phyloP scores from a whole-genome alignment of 2,888 invertebrate genomes.

The Eledona agricola region DNA sequence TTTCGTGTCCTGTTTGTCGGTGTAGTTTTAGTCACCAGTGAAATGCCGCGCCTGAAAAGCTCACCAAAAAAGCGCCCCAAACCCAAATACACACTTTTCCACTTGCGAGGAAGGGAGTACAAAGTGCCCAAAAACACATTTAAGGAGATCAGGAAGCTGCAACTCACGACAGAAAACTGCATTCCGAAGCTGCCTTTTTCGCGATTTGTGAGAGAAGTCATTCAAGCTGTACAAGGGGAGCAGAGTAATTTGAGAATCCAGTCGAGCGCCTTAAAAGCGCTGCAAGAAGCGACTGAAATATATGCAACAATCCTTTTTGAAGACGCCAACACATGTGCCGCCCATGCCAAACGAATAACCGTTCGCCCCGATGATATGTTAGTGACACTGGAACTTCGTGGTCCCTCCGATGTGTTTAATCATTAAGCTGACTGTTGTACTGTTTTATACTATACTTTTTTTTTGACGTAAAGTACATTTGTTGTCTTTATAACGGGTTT shows the following conservation, averaged over 20 bases:
- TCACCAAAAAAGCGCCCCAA: no score
- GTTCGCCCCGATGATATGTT: conserved; percentile 63
- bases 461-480: no score
- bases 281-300: conserved; percentile 65
- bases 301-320: conserved; percentile 64
- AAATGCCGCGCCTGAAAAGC: no score
- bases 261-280: conserved; percentile 59
- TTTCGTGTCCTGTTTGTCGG: no score
- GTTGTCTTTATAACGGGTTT: no score
- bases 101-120: no score
- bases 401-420: conserved; percentile 2
- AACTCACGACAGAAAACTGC: conserved; percentile 51
- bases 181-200: conserved; percentile 63
- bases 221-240: conserved; percentile 47
- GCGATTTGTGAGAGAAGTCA: conserved; percentile 62
- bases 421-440: no score
- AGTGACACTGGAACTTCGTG: conserved; percentile 57
- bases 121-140: no score
- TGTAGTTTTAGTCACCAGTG: no score
- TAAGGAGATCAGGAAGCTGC: conserved; percentile 42
- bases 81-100: no score
- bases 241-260: conserved; percentile 53
- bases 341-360: conserved; percentile 64
- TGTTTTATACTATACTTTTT: no score
- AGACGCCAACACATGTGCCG: conserved; percentile 61